phyloP scores from a whole-genome alignment of 1,140 invertebrate genomes.

The Sesamia nonagrioides region DNA sequence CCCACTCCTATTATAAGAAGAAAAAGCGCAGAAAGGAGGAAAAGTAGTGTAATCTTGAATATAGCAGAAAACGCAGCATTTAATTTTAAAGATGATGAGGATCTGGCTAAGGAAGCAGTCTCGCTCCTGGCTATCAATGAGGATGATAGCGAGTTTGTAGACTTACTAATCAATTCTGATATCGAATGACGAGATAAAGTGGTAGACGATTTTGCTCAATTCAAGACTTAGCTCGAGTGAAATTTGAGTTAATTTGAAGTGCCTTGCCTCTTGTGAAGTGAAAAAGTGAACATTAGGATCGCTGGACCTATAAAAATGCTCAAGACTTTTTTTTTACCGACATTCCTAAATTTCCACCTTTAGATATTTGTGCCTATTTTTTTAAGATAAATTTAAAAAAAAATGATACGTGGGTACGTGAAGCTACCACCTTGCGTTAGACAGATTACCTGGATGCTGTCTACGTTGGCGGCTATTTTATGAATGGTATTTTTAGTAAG shows the following conservation, averaged over 20 bases:
- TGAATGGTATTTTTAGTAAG: not conserved
- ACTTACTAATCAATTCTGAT: conserved; percentile 59
- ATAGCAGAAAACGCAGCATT: conserved; percentile 62
- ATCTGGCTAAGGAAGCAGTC: conserved; percentile 73
- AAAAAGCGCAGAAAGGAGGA: conserved; percentile 60
- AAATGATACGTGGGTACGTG: too few species aligned
- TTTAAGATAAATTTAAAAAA: too few species aligned
- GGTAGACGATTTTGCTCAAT: conserved; percentile 52
- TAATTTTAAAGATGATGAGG: conserved; percentile 63
- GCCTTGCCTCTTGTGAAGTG: conserved; percentile 11
- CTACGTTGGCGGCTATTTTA: not conserved
- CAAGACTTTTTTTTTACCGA: too few species aligned
- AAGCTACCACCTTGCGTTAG: not conserved
- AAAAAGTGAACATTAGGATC: not conserved
- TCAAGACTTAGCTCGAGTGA: not conserved
- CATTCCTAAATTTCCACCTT: conserved; percentile 1
- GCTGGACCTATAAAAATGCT: not conserved
- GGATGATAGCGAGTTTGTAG: conserved; percentile 64
- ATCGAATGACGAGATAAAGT: not conserved
- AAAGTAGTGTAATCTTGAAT: conserved; percentile 62
- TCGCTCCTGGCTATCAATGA: conserved; percentile 71
- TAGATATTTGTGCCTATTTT: not conserved
- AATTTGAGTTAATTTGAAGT: not conserved
- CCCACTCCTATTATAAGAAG: conserved; percentile 53
- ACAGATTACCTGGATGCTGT: not conserved